Evolutionary conservation across 2,888 invertebrate genomes (phyloP), one percentile per base, ranked within the genome.

Genomic region (Lithophane semibrunnea): DNA sequence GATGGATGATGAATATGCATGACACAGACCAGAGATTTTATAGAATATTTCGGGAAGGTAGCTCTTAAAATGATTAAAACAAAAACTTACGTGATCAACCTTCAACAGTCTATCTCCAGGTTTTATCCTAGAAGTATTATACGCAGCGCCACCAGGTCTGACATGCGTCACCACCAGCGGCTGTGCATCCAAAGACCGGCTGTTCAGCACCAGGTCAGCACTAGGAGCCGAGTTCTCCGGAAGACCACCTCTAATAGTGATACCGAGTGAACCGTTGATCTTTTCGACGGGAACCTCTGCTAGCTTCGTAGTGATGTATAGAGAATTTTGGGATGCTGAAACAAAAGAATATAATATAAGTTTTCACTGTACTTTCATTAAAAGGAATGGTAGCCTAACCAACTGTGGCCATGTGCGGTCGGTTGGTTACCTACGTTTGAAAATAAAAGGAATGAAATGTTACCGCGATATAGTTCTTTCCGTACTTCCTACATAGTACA

Each of bases 151-250:
- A 73, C 98, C 98, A 16, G 98, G 98, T 86, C 99, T 97, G 9
- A 99, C 98, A 90, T 99, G 98, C 0, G 99, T 99, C 58, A 99
- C 98, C 9, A 99, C 98, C 85, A 99, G 94, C 0, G 99, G 99
- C 86, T 98, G 97, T 0, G 97, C 96, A 37, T 97, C 97, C 79
- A 96, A 85, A 0, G 95, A 95, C 77, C 97, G 95, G 82, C 97
- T 97, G 89, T 98, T 97, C 21, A 97, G 96, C 29, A 97, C 97
- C 83, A 97, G 92, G 56, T 98, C 98, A 0, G 98, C 98, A 75
- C 97, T 97, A 5, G 94, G 92, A 73, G 94, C 92, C 2, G 96
- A 92, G 94, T 97, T 92, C 85, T 98, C 97, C 0, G 97, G 97
- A 67, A 97, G 97, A 73, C 98, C 97, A 9, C 99, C 99, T 64